Base-by-base conservation (phyloP, 2,888 invertebrate species). In the Hypolimnas misippus region DNA sequence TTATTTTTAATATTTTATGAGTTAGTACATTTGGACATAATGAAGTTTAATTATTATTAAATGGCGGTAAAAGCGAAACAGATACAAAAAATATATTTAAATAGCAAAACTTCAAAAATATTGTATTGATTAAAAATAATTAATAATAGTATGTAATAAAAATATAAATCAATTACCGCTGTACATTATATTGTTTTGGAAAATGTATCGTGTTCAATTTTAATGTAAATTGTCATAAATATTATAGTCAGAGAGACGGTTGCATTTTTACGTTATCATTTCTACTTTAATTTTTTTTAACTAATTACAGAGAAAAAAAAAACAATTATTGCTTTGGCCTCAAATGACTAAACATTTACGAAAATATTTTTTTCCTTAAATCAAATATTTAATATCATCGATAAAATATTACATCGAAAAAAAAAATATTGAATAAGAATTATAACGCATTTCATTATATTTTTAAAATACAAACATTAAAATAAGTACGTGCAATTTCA, bases 311-410 rank as follows among this genome's bases (percentile, higher is more conserved):
- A 25, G 25, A 35, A 35, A 35, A 40, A 16, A 42, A 58, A 51
- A 52, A 21, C 16, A 5, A 19, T 53, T 7, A 38, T 21, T 35
- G 4, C 4, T 35, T 52, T 59, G 16, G 44, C 44, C 19, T 33
- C 33, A 12, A 31, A 17, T 50, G 8, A 19, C 21, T 52, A 44
- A 12, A 21, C 14, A 33, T n/a, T 25, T 59, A 44, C 1, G 52
- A 52, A 59, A 59, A 59, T 59, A 58, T 52, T 12, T 12, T 44
- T 19, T 44, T 44, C 44, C 56, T 57, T 14, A 46, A 57, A 57
- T 57, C 56, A 57, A 46, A 57, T 25, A n/a, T 40, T 29, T 16
- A 38, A 16, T 40, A 50, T 58, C 38, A 51, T 51, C 19, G 40
- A 31, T 57, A n/a, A n/a, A 57, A 51, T 7, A 29, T 57, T 25